Evolutionary conservation across 1,140 invertebrate genomes (phyloP), one percentile per base, ranked within the genome.

Genomic region (Drosophila dunni): DNA sequence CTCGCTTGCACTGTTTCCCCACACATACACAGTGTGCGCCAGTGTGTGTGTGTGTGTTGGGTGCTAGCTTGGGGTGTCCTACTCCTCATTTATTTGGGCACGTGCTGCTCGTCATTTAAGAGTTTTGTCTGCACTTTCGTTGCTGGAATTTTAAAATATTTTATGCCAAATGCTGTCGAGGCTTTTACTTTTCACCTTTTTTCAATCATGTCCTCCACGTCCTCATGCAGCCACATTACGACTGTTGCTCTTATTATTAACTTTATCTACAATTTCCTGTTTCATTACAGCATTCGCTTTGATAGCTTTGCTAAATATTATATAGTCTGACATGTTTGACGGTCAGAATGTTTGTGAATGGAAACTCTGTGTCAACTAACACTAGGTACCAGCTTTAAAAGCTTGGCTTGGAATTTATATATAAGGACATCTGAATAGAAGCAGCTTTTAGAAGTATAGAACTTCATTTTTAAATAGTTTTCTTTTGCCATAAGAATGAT

Each of bases 41-140:
- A 15, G 42, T 56, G 33, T 40, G 40, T 40, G 15, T 70, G 61
- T 56, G 44, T 38, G 54, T 57, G 40, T 40, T 13, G 53, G 33
- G 44, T 44, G 38, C 40, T 17, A 15, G 33, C 15, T 29, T 11
- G 9, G 7, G 20, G 11, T 8, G 13, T 3, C 6, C 3, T 72
- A 68, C 79, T 78, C 64, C 57, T 70, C 84, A 82, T 80, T 84
- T 81, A 81, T 89, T 89, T 81, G 80, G 75, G 85, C 84, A 89
- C 84, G 84, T 89, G 84, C 84, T 84, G 78, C 84, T 89, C 84
- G 84, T 89, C 84, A 89, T 90, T 89, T 89, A 89, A 90, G 85
- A 89, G 81, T 89, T 89, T 89, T 89, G 80, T 89, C 84, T 89
- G 85, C 84, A 90, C 84, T 89, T 89, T 84, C 84, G 84, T 89